Evolutionary conservation across 1,140 invertebrate genomes (phyloP).

Genomic region (Homarus americanus): DNA sequence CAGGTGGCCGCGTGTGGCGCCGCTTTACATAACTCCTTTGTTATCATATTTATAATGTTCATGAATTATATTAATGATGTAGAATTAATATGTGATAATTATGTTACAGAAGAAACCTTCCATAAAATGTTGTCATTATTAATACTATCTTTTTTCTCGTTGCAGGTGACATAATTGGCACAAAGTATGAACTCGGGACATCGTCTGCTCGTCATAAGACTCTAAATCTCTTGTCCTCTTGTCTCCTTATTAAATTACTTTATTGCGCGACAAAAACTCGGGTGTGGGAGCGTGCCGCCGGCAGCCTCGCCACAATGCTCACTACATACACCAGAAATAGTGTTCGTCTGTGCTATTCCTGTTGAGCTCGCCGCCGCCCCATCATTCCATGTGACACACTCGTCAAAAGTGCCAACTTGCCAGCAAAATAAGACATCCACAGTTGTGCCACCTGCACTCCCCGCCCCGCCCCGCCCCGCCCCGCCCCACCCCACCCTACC

Average conservation of each 20-base stretch:
- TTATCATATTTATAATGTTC: not conserved
- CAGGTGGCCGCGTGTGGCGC: constrained; percentile 17
- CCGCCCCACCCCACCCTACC: constrained; percentile 45
- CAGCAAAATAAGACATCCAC: constrained; percentile 55
- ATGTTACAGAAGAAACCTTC: not conserved
- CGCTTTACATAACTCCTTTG: not conserved
- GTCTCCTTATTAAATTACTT: constrained; percentile 65
- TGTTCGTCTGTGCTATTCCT: constrained; percentile 43
- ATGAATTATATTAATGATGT: not conserved
- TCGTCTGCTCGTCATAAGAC: constrained; percentile 1
- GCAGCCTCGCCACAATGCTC: constrained; percentile 21
- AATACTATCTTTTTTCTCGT: constrained; percentile 12
- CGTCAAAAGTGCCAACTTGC: constrained; percentile 65
- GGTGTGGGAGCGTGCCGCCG: not conserved
- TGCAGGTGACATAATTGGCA: constrained; percentile 51
- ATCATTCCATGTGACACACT: constrained; percentile 65
- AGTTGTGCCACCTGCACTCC: constrained; percentile 43
- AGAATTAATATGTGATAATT: not conserved
- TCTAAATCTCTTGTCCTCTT: constrained; percentile 57
- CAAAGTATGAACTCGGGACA: not conserved
- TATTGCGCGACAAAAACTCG: constrained; percentile 39
- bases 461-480: constrained; percentile 10
- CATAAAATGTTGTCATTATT: not conserved
- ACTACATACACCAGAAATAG: constrained; percentile 17
- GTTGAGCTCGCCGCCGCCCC: constrained; percentile 24